phyloP scores from a whole-genome alignment of 1,140 invertebrate genomes.

The Philotrypesis tridentata region DNA sequence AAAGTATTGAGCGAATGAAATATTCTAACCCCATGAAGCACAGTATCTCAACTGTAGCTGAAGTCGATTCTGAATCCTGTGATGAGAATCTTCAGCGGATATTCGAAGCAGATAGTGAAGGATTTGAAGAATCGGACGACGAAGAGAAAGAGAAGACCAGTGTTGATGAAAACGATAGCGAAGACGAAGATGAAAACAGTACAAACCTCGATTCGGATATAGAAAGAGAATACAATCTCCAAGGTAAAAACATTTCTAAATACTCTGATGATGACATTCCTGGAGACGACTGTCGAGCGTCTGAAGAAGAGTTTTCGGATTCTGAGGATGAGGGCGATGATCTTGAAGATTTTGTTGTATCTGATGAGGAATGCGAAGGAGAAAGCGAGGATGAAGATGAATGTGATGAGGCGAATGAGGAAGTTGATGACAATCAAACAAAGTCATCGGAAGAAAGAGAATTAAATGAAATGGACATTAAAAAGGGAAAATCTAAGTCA shows the following conservation, averaged over 20 bases:
- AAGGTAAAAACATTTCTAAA: slow-evolving; percentile 49
- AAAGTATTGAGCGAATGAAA: slow-evolving; percentile 14
- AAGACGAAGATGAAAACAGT: slow-evolving; percentile 17
- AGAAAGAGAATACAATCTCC: slow-evolving; percentile 61
- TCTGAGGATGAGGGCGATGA: slow-evolving; percentile 60
- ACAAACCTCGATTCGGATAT: slow-evolving; percentile 61
- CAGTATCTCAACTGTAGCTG: slow-evolving; percentile 3
- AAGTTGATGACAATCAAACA: slow-evolving; percentile 41
- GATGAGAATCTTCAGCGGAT: not conserved
- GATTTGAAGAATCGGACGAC: not conserved
- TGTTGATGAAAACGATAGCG: not conserved
- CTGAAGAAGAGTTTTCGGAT: slow-evolving; percentile 61
- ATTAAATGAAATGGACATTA: not conserved
- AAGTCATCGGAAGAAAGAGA: not conserved
- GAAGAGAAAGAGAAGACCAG: not conserved
- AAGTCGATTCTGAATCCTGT: slow-evolving; percentile 6
- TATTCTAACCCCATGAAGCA: slow-evolving; percentile 16
- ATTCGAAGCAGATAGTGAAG: not conserved
- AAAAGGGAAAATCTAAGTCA: not conserved
- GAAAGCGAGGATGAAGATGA: slow-evolving; percentile 38
- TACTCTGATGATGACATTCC: slow-evolving; percentile 63
- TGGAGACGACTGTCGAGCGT: slow-evolving; percentile 62
- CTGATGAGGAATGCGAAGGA: slow-evolving; percentile 55
- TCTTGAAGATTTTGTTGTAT: slow-evolving; percentile 61
- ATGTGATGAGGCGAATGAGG: slow-evolving; percentile 35